phyloP scores from a whole-genome alignment of 2,888 invertebrate genomes.

The Teinopalpus imperialis region DNA sequence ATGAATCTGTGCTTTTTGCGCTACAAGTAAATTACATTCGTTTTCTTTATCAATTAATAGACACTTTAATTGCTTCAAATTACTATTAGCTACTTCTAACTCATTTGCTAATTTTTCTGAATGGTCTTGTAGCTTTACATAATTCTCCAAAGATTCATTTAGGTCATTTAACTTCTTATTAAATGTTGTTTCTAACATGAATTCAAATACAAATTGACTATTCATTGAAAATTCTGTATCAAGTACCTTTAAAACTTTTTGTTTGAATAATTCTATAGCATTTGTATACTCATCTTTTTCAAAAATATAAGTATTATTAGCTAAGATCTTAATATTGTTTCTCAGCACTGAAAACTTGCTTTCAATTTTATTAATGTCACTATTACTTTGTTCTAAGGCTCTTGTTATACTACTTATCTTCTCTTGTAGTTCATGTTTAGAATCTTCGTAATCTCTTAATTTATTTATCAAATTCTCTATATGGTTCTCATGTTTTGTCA shows the following conservation, averaged over 20 bases:
- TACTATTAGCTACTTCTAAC: conserved; percentile 45
- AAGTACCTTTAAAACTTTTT: conserved; percentile 48
- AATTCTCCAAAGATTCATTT: conserved; percentile 38
- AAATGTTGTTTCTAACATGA: conserved; percentile 41
- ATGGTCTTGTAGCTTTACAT: conserved; percentile 42
- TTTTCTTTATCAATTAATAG: conserved; percentile 53
- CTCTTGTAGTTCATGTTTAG: conserved; percentile 42
- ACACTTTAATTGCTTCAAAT: conserved; percentile 46
- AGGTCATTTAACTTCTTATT: conserved; percentile 46
- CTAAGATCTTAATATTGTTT: conserved; percentile 41
- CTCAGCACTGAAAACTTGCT: conserved; percentile 44
- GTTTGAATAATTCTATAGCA: conserved; percentile 45
- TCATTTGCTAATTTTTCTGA: conserved; percentile 44
- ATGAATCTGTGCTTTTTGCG: conserved; percentile 55
- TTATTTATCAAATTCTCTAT: conserved; percentile 64
- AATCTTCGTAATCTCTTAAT: conserved; percentile 55
- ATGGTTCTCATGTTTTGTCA: conserved; percentile 56
- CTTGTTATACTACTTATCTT: conserved; percentile 41
- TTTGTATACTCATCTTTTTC: conserved; percentile 29
- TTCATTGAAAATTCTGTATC: conserved; percentile 52
- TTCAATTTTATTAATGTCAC: conserved; percentile 38
- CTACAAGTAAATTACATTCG: conserved; percentile 52
- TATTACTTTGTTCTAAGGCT: conserved; percentile 46
- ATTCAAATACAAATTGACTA: conserved; percentile 47
- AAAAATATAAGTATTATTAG: conserved; percentile 28